Evolutionary conservation across 2,888 invertebrate species (phyloP), one percentile per base, ranked within the genome.

Genomic region (Chloroclystis v-ata): DNA sequence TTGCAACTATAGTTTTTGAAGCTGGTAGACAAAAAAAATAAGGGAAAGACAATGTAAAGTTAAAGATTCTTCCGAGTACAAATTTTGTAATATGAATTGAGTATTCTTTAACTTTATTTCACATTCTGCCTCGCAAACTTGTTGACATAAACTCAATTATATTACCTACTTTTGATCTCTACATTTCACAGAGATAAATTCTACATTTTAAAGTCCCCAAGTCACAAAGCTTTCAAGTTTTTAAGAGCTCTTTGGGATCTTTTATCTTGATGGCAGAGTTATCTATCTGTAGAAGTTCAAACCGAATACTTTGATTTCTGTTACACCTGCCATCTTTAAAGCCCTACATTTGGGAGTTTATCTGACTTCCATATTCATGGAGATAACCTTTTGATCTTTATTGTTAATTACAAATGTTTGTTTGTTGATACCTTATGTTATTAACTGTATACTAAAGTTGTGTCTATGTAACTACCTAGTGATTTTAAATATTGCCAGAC

Each of bases 221-320:
- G 54, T 54, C 58, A 52, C 49, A 54, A 51, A 58, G 56, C 52
- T 54, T 51, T 51, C 42, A 49, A 56, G 49, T 52, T 52, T 54
- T 49, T 52, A 51, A 49, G 50, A 54, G 50, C 53, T 58, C 49
- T 54, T 52, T 49, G 52, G 56, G 56, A 52, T 58, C 54, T 56
- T 56, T 56, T 58, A 58, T 56, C 58, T 56, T 52, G 50, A 48
- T 52, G 45, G 52, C 29, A 41, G 47, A 52, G 54, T 56, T 58
- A 56, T 58, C 56, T 56, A 51, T 58, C 51, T 44, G 52, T 37
- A 43, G 52, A 54, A 54, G 47, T 58, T 52, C 32, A 39, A 40
- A 44, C 47, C 41, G 28, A 54, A 54, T 28, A 45, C 45, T 52
- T 50, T 50, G 52, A 47, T 56, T 54, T 52, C 52, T 48, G 49